Evolutionary conservation across 2,113 vertebrate genomes (phyloP), one percentile per base, ranked within the genome.

Genomic region (Dicentrarchus labrax): DNA sequence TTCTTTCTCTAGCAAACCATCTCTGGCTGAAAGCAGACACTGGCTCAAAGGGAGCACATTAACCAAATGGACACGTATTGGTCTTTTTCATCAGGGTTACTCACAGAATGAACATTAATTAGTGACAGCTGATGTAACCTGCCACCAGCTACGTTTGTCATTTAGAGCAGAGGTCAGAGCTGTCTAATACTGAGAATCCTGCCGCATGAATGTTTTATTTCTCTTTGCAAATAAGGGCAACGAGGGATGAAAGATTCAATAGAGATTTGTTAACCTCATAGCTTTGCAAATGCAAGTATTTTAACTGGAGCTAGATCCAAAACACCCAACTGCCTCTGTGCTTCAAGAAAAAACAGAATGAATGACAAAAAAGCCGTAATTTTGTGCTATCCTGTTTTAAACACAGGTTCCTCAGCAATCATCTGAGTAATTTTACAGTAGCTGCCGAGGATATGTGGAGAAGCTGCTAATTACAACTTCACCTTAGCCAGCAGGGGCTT

Each of bases 391-490:
- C 30, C 57, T 39, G 8, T 17, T 66, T 45, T 4, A 1, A 70
- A 70, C 13, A 4, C 43, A 68, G 9, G 48, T 83, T 68, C 66
- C 50, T 74, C 50, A 36, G 50, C 43, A n/a, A 11, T 82, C 2
- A 30, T 17, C 30, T 69, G 62, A 0, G 70, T 47, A 15, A 70
- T 68, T 0, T 43, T 2, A 43, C 10, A 16, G 60, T 8, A 30
- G 53, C 51, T 60, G 59, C 51, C 9, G 65, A 16, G 39, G 17
- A 43, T 39, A 45, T 21, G 53, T 72, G 50, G 16, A 78, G 51
- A 61, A 65, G 69, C 62, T 59, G 17, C 57, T 82, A 48, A 68
- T 82, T 70, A 62, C 0, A 21, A 16, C 78, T 17, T 69, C 67
- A 76, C 39, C 61, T 76, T 6, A 71, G 30, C 61, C 67, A 51